Percentiles rank a stretch among this genome's conserved stretches.
phyloP scores from a whole-genome alignment of 2,888 invertebrate species.

The Tachystola acroxantha region DNA sequence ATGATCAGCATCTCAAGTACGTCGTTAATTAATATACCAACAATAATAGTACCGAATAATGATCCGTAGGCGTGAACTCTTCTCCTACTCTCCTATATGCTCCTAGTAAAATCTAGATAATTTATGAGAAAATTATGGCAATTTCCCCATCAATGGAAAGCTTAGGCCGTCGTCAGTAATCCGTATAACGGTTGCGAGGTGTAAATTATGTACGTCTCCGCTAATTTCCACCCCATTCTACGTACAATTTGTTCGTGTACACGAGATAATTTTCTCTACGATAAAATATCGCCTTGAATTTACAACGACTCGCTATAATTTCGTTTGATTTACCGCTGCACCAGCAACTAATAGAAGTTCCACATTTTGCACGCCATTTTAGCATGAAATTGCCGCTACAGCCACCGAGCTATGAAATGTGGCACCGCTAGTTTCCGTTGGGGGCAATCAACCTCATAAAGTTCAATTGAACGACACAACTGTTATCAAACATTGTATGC shows the following conservation, averaged over 20 bases:
- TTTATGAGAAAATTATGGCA: no score
- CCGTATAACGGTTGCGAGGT: constrained; percentile 9
- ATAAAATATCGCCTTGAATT: constrained; percentile 44
- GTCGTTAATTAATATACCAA: no score
- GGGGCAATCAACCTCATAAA: constrained; percentile 29
- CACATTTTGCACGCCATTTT: constrained; percentile 47
- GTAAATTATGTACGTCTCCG: constrained; percentile 23
- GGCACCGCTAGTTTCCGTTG: constrained; percentile 19
- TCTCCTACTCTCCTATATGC: no score
- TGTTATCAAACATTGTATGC: constrained; percentile 1
- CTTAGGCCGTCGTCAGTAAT: background rate
- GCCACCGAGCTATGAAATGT: constrained; percentile 30
- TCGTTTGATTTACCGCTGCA: constrained; percentile 51
- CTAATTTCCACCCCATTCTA: constrained; percentile 27
- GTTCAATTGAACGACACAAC: constrained; percentile 10
- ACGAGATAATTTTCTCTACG: constrained; percentile 49
- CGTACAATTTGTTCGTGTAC: constrained; percentile 37
- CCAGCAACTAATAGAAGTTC: constrained; percentile 39
- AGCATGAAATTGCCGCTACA: constrained; percentile 38
- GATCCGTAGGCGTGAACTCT: no score
- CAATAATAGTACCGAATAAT: no score
- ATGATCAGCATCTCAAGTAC: no score
- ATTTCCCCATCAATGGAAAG: no score
- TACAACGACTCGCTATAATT: constrained; percentile 44
- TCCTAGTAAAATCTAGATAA: no score